Evolutionary conservation across 2,113 vertebrate species (phyloP).

Genomic region (Bambusicola thoracicus): DNA sequence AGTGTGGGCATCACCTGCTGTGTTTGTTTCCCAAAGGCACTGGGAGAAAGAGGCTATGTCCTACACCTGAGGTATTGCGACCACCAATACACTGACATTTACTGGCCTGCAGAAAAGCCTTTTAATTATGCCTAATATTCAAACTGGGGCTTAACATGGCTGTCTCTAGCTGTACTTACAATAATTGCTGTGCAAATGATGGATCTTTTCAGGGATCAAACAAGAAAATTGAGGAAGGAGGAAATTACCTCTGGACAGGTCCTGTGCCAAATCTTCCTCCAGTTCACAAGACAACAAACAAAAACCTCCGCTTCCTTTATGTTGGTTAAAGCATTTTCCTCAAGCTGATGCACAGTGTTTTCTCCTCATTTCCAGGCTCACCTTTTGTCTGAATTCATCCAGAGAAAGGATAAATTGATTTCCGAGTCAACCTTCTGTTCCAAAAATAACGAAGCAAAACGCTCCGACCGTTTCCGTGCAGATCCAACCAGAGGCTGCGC

Average conservation of each 20-base stretch:
- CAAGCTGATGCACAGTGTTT: not conserved
- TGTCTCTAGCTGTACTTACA: not conserved
- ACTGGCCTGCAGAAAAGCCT: not conserved
- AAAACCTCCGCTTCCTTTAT: not conserved
- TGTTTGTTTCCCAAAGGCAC: not conserved
- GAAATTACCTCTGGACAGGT: not conserved
- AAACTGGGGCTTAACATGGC: not conserved
- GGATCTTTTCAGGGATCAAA: not conserved
- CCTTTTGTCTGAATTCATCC: not conserved
- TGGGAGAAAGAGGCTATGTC: not conserved
- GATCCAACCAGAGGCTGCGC: not conserved
- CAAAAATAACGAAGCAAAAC: not conserved
- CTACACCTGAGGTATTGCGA: not conserved
- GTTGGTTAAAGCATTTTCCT: not conserved
- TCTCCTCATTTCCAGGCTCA: not conserved
- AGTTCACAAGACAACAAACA: not conserved
- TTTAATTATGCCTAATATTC: constrained; percentile 44
- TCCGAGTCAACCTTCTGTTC: not conserved
- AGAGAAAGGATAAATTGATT: constrained; percentile 12
- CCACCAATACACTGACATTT: not conserved
- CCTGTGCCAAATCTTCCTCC: not conserved
- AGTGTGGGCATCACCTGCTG: not conserved
- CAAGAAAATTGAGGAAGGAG: not conserved
- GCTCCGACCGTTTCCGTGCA: not conserved
- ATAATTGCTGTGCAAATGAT: not conserved